These are phyloP conservation scores for Anser cygnoides DNA, from an alignment of 2,113 vertebrate species.

Conservation along the genomic window DNA sequence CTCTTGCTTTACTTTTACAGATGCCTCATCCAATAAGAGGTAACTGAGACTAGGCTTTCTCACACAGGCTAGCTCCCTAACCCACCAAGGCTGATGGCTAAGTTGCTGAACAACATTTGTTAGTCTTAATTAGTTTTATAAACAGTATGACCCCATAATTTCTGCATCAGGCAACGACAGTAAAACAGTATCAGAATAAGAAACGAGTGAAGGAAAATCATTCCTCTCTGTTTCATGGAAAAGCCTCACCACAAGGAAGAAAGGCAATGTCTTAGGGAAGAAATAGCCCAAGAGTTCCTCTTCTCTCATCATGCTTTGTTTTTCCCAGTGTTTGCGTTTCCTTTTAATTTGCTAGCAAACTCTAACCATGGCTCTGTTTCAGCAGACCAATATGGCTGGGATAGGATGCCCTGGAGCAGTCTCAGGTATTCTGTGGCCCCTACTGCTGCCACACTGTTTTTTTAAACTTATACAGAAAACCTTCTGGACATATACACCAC, in stretches of 20 bases:
- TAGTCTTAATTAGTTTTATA: background rate
- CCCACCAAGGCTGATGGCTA: background rate
- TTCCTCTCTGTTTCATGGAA: background rate
- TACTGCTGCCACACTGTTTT: background rate
- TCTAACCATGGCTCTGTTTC: background rate
- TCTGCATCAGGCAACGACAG: background rate
- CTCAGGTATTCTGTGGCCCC: background rate
- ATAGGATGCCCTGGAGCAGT: background rate
- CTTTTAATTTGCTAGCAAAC: background rate
- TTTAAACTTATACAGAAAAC: background rate
- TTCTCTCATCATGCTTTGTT: background rate
- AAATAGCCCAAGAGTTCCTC: background rate
- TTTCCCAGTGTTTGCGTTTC: background rate
- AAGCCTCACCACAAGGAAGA: background rate
- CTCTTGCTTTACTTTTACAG: background rate
- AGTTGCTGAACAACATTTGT: background rate
- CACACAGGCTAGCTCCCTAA: background rate
- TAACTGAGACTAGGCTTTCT: background rate
- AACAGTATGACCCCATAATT: background rate
- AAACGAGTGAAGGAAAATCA: background rate
- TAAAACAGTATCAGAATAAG: background rate
- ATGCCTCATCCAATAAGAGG: background rate
- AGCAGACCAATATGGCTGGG: fast-evolving
- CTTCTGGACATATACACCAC: background rate
- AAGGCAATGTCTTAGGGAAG: background rate